Conservation (phyloP, 2,797 vertebrate genomes). For the Phylloscopus collybita region DNA sequence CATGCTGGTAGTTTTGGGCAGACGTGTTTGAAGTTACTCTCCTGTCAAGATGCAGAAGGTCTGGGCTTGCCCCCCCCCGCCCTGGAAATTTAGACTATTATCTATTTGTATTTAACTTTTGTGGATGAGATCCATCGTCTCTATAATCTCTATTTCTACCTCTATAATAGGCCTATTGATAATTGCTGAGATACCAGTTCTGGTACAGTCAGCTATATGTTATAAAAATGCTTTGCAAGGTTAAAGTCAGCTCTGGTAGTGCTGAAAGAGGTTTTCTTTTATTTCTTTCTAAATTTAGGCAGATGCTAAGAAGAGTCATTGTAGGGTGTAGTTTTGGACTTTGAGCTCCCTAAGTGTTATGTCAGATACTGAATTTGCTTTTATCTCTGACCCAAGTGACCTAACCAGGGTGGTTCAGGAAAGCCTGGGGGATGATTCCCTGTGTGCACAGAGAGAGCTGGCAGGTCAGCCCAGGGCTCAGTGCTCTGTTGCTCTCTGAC, state of each 20-base stretch:
- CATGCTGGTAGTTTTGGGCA: neutral
- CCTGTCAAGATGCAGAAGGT: neutral
- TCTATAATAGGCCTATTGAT: neutral
- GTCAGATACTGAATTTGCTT: neutral
- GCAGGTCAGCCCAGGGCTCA: accelerated
- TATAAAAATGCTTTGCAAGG: neutral
- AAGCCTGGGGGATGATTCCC: neutral
- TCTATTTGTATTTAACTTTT: neutral
- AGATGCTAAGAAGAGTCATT: neutral
- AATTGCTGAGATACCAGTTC: neutral
- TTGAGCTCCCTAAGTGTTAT: neutral
- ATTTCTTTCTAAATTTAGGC: neutral
- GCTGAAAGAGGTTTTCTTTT: neutral
- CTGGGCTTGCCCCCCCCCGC: accelerated
- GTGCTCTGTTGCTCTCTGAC: neutral
- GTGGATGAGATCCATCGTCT: neutral
- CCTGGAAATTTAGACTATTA: neutral
- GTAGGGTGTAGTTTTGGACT: neutral
- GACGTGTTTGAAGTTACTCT: neutral
- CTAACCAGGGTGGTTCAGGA: neutral
- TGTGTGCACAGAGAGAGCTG: accelerated
- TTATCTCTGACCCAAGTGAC: neutral
- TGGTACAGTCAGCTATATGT: neutral
- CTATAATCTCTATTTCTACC: neutral
- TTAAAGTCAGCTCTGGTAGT: neutral